A percentile compares a stretch with the other conserved stretches of the same genome.
Evolutionary conservation across 2,888 invertebrate genomes (phyloP).

Genomic region (Ephialtes manifestator): DNA sequence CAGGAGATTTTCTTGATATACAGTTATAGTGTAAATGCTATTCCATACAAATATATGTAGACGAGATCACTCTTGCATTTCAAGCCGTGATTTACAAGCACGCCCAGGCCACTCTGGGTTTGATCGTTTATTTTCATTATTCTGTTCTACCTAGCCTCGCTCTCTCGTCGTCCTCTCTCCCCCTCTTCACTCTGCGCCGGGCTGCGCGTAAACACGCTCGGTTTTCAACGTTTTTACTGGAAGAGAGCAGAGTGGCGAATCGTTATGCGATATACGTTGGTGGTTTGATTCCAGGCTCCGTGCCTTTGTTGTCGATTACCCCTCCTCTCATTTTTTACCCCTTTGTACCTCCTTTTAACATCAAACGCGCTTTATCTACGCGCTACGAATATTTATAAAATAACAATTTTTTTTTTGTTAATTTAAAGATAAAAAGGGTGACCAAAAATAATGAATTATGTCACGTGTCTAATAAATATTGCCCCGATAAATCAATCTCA

Average conservation of each 20-base stretch:
- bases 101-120: constrained; percentile 53
- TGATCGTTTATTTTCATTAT: constrained; percentile 69
- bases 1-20: constrained; percentile 21
- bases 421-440: no score
- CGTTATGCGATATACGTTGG: not conserved
- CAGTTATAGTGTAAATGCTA: constrained; percentile 1
- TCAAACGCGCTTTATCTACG: no score
- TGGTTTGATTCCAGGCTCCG: not conserved
- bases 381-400: no score
- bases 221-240: constrained; percentile 8
- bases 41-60: constrained; percentile 9
- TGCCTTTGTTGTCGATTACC: constrained; percentile 2
- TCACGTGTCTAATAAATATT: not conserved
- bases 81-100: constrained; percentile 64
- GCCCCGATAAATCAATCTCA: not conserved
- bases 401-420: no score
- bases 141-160: constrained; percentile 26
- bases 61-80: constrained; percentile 62
- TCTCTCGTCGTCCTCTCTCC: not conserved
- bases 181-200: not conserved
- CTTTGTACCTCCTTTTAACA: not conserved
- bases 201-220: not conserved
- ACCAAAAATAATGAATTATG: no score
- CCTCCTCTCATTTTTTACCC: constrained; percentile 29
- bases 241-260: constrained; percentile 4